These are phyloP conservation scores for Diplodus puntazzo DNA, from an alignment of 2,797 vertebrate genomes.

Conservation along the genomic window DNA sequence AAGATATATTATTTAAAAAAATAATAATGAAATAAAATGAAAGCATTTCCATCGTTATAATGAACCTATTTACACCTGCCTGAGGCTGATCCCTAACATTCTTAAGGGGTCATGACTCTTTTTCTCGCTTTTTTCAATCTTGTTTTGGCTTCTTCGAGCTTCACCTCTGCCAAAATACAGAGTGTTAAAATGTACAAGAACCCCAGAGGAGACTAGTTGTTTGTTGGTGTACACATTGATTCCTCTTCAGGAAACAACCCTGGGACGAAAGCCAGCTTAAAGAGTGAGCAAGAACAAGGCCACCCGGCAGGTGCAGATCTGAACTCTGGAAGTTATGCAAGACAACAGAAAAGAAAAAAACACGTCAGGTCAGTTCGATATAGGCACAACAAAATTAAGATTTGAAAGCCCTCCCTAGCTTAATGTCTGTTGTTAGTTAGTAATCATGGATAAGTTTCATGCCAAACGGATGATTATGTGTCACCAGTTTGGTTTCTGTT, in stretches of 20 bases:
- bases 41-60: slow-evolving; percentile 43
- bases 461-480: slow-evolving; percentile 65
- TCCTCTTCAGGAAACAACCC: slow-evolving; percentile 60
- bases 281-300: slow-evolving; percentile 52
- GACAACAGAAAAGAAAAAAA: slow-evolving; percentile 23
- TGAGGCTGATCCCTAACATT: slow-evolving; percentile 40
- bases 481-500: slow-evolving; percentile 52
- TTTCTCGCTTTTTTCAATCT: slow-evolving; percentile 42
- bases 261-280: slow-evolving; percentile 48
- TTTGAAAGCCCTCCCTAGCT: slow-evolving; percentile 17
- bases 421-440: slow-evolving; percentile 64
- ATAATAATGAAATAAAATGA: too few species aligned
- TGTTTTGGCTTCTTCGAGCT: slow-evolving; percentile 64
- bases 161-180: slow-evolving; percentile 50
- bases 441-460: slow-evolving; percentile 55
- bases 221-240: slow-evolving; percentile 63
- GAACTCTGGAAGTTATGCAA: slow-evolving; percentile 32
- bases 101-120: slow-evolving; percentile 45
- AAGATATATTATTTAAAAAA: too few species aligned
- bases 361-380: slow-evolving; percentile 52
- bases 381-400: slow-evolving; percentile 45
- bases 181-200: slow-evolving; percentile 63
- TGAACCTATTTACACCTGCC: slow-evolving; percentile 64
- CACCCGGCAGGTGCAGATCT: slow-evolving; percentile 33
- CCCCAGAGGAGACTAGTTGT: slow-evolving; percentile 53